Percentiles rank a stretch among this genome's conserved stretches.
phyloP scores from a whole-genome alignment of 2,888 invertebrate genomes.

The Drosophila merina region DNA sequence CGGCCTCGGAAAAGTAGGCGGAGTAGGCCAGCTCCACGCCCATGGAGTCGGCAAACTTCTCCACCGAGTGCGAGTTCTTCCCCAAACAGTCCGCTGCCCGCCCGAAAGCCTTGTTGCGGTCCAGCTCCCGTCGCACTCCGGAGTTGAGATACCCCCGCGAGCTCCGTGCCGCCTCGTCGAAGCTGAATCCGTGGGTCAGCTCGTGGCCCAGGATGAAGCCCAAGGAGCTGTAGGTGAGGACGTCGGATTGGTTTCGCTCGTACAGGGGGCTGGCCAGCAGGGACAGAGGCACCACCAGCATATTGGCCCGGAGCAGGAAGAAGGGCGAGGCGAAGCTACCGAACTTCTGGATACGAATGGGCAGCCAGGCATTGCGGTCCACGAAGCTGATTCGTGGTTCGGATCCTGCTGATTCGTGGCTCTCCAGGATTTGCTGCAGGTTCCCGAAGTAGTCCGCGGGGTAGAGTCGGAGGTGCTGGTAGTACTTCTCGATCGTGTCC shows the following conservation, averaged over 20 bases:
- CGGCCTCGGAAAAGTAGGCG: constrained; percentile 12
- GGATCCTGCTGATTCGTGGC: too few species aligned
- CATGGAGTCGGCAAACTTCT: constrained; percentile 57
- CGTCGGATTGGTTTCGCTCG: constrained; percentile 14
- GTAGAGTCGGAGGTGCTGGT: constrained; percentile 33
- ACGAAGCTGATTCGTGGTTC: too few species aligned
- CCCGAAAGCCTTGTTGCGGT: constrained; percentile 7
- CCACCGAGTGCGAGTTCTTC: constrained; percentile 5
- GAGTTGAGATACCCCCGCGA: constrained; percentile 6
- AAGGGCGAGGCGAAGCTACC: constrained; percentile 62
- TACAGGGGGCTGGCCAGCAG: constrained; percentile 46
- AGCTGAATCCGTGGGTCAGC: constrained; percentile 56
- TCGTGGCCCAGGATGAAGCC: constrained; percentile 61
- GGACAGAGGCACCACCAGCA: constrained; percentile 50
- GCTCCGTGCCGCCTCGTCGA: constrained; percentile 13
- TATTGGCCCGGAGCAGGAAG: constrained; percentile 36
- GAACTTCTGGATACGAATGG: constrained; percentile 29
- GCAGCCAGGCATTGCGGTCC: not conserved
- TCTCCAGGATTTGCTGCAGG: constrained; percentile 2
- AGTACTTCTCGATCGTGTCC: constrained; percentile 32
- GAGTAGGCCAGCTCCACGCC: constrained; percentile 51
- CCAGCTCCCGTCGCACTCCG: accelerated
- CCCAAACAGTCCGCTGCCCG: constrained; percentile 28
- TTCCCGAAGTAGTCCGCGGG: constrained; percentile 56
- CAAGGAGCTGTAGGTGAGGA: constrained; percentile 41